Evolutionary conservation across 2,113 vertebrate species (phyloP), one percentile per base, ranked within the genome.

Genomic region (Marmota flaviventris): DNA sequence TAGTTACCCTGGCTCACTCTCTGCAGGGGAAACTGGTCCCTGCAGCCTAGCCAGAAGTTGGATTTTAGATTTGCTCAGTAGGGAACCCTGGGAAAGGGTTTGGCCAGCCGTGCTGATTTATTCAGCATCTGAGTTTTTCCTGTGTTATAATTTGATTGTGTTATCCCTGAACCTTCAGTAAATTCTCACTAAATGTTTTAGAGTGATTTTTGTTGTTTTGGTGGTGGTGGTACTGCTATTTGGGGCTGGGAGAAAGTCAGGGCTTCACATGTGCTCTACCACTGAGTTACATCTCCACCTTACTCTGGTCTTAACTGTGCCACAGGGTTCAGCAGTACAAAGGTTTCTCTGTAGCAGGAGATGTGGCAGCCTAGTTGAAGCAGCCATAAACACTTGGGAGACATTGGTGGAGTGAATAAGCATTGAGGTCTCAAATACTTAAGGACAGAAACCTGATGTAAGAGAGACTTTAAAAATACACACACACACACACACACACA

Each of bases 401-500:
- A 53, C 82, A 34, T 48, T 58, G 27, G 14, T 45, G 8, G 65
- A 69, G 6, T 56, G 45, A 5, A 29, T 8, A 20, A 72, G n/a
- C 32, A 56, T 84, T 84, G 56, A 67, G 56, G 25, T 48, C 70
- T 93, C 91, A 94, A n/a, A 75, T 63, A 76, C 34, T 70, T 85
- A 25, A 27, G 25, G 32, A 16, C 27, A 89, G 76, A 85, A 94
- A 45, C n/a, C 18, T 90, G 56, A 42, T 39, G 2, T 51, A 51
- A 51, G 48, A 51, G 48, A 51, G 48, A 9, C 37, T 89, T 51
- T 84, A 45, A 45, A 45, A 45, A 45, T 45, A 45, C 42, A 45
- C 42, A 45, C 5, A 45, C 45, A 45, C 45, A 45, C 45, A 45
- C 45, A 45, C 45, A 45, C 45, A 45, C 45, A 45, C 45, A 45